phyloP scores from a whole-genome alignment of 2,113 vertebrate genomes.

The Struthidea cinerea region DNA sequence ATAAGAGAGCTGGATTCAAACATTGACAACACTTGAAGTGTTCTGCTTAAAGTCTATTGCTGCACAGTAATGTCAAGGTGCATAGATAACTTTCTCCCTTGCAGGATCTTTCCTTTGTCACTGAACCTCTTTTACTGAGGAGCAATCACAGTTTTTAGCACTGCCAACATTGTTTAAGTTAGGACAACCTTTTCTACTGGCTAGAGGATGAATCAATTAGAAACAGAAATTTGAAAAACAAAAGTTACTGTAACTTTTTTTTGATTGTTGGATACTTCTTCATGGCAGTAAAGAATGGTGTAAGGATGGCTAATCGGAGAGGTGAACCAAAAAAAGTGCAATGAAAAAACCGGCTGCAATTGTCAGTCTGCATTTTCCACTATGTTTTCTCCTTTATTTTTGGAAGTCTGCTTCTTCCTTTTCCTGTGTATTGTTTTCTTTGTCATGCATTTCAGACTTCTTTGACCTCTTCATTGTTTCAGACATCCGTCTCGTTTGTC shows the following conservation, averaged over 20 bases:
- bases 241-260: background rate
- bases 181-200: background rate
- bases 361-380: background rate
- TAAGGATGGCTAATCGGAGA: background rate
- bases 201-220: background rate
- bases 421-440: background rate
- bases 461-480: background rate
- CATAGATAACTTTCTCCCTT: background rate
- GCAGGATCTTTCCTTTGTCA: background rate
- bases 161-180: background rate
- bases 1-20: background rate
- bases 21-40: background rate
- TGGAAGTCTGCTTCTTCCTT: background rate
- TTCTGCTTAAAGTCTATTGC: background rate
- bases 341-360: background rate
- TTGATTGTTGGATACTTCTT: background rate
- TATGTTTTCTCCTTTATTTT: background rate
- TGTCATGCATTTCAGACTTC: background rate
- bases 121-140: background rate
- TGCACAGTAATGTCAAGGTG: background rate
- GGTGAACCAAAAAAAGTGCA: background rate
- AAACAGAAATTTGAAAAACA: background rate
- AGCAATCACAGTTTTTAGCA: background rate
- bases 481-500: rapidly evolving
- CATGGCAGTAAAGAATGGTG: background rate